These are phyloP conservation scores for Rhimphoctona megacephalus DNA, from an alignment of 2,888 invertebrate species.

Conservation along the genomic window DNA sequence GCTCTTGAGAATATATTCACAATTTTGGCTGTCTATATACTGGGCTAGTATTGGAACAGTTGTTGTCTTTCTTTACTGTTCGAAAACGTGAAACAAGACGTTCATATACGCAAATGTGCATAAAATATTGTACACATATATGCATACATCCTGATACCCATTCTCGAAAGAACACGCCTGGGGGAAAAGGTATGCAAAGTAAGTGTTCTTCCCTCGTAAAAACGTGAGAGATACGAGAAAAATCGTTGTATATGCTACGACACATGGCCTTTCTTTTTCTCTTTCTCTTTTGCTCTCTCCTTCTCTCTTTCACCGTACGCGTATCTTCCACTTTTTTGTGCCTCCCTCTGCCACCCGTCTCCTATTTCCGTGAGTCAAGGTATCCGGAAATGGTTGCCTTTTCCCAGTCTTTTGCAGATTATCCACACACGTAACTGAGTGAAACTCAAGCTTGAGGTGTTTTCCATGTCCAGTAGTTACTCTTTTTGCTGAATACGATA, in stretches of 20 bases:
- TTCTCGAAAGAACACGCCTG: constrained; percentile 37
- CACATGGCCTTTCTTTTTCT: constrained; percentile 13
- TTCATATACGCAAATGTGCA: constrained; percentile 36
- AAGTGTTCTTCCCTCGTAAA: constrained; percentile 60
- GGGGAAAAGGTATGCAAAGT: constrained; percentile 59
- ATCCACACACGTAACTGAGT: constrained; percentile 34
- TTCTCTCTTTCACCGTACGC: not conserved
- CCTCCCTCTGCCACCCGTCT: constrained; percentile 3
- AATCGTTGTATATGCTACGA: constrained; percentile 59
- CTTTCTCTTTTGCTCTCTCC: not conserved
- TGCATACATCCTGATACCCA: constrained; percentile 26
- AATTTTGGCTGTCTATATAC: constrained; percentile 31
- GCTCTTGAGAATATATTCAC: constrained; percentile 14
- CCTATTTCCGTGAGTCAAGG: constrained; percentile 19
- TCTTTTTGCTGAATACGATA: not conserved
- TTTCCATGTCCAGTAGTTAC: constrained; percentile 56
- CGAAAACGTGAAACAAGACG: constrained; percentile 31
- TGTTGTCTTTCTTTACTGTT: constrained; percentile 19
- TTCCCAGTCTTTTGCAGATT: constrained; percentile 35
- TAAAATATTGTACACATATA: constrained; percentile 32
- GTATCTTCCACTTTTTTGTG: constrained; percentile 9
- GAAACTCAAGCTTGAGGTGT: constrained; percentile 50
- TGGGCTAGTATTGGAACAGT: constrained; percentile 6
- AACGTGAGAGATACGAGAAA: constrained; percentile 59
- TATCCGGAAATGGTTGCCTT: constrained; percentile 42